These are phyloP conservation scores for Sitodiplosis mosellana DNA, from an alignment of 1,140 invertebrate genomes.

Conservation along the genomic window DNA sequence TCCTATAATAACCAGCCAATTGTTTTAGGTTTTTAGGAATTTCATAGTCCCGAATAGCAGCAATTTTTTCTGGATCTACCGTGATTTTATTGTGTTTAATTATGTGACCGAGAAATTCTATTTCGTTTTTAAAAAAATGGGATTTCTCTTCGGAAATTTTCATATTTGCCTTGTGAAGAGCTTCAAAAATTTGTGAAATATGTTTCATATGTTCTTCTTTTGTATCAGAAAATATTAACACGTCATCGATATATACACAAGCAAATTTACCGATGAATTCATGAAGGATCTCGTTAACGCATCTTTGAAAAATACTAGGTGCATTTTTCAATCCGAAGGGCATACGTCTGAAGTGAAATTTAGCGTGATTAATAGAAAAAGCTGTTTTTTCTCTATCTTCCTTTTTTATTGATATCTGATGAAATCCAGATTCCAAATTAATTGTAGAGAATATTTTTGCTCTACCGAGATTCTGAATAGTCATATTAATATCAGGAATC, in stretches of 20 bases:
- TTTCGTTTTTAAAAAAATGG: neutral
- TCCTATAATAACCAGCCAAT: conserved; percentile 11
- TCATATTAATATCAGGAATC: conserved; percentile 27
- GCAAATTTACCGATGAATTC: conserved; percentile 11
- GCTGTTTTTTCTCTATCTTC: conserved; percentile 20
- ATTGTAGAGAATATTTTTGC: conserved; percentile 23
- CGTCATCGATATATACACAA: conserved; percentile 15
- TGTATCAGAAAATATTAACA: neutral
- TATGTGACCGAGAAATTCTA: neutral
- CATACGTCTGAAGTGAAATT: conserved; percentile 22
- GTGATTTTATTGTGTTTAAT: conserved; percentile 9
- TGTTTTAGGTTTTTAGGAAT: neutral
- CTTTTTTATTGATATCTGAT: conserved; percentile 23
- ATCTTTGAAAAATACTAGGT: conserved; percentile 24
- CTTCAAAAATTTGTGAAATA: neutral
- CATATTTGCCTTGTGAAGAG: neutral
- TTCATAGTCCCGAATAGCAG: neutral
- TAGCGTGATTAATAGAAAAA: conserved; percentile 20
- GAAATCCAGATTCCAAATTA: conserved; percentile 28
- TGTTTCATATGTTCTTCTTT: neutral
- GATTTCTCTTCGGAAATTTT: conserved; percentile 3
- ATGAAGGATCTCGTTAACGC: conserved; percentile 22
- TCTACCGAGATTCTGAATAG: conserved; percentile 24
- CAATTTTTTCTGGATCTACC: neutral
- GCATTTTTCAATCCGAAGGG: conserved; percentile 26